phyloP scores from a whole-genome alignment of 2,888 invertebrate species.

The Ceraclea dissimilis region DNA sequence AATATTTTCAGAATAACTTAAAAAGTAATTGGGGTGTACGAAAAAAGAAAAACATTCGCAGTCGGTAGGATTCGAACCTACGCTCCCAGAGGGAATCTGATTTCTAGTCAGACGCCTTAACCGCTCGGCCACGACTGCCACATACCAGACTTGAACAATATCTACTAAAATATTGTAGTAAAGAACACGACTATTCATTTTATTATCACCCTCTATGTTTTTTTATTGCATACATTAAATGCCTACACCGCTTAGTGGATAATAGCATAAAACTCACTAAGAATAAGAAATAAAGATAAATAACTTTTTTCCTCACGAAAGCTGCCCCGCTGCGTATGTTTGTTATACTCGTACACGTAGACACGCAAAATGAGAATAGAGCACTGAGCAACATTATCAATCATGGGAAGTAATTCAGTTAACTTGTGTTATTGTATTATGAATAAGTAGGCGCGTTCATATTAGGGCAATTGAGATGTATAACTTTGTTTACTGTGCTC shows the following conservation, averaged over 20 bases:
- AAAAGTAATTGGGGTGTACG: no score
- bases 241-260: no score
- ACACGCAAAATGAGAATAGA: no score
- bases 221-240: no score
- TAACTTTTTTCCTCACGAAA: not conserved
- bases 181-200: no score
- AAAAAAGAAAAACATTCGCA: constrained; percentile 42
- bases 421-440: not conserved
- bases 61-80: constrained; percentile 87
- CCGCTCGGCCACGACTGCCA: constrained; percentile 79
- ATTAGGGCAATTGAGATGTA: not conserved
- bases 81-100: constrained; percentile 87
- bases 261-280: no score
- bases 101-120: constrained; percentile 87
- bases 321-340: not conserved
- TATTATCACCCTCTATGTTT: no score
- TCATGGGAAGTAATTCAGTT: not conserved
- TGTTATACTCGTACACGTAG: not conserved
- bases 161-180: no score
- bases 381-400: not conserved
- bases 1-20: no score
- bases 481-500: not conserved
- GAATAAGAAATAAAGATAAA: not conserved
- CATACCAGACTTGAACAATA: no score
- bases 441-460: not conserved